phyloP scores from a whole-genome alignment of 2,888 invertebrate species.

The Sarcophaga caerulescens region DNA sequence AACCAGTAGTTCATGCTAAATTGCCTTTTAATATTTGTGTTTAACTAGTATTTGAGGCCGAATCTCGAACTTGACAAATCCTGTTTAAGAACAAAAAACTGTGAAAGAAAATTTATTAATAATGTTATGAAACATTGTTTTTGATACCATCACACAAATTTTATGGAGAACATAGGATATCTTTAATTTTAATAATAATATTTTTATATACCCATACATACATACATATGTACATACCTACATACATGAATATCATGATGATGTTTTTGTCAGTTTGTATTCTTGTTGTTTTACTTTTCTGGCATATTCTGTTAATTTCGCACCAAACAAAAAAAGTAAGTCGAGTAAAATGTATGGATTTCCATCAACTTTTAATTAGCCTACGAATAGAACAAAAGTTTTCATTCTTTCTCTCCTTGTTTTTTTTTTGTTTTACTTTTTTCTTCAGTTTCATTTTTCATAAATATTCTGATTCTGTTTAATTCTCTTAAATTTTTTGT shows the following conservation, averaged over 20 bases:
- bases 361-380: slow-evolving; percentile 60
- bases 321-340: background rate
- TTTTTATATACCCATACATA: no score
- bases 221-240: no score
- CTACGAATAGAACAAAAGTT: slow-evolving; percentile 40
- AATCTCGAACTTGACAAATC: no score
- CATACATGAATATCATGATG: background rate
- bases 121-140: background rate
- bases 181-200: no score
- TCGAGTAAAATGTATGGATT: background rate
- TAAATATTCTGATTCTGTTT: background rate
- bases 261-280: slow-evolving; percentile 36
- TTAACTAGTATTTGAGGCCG: no score
- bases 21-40: no score
- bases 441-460: background rate
- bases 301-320: background rate
- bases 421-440: background rate
- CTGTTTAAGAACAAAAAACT: no score
- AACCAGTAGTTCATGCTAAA: no score
- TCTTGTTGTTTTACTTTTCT: background rate
- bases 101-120: no score
- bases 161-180: background rate
- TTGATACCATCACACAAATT: background rate
- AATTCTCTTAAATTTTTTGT: slow-evolving; percentile 4
- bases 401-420: background rate